phyloP scores from a whole-genome alignment of 64 coral and sea anemone genomes.

The Catalaphyllia jardinei region DNA sequence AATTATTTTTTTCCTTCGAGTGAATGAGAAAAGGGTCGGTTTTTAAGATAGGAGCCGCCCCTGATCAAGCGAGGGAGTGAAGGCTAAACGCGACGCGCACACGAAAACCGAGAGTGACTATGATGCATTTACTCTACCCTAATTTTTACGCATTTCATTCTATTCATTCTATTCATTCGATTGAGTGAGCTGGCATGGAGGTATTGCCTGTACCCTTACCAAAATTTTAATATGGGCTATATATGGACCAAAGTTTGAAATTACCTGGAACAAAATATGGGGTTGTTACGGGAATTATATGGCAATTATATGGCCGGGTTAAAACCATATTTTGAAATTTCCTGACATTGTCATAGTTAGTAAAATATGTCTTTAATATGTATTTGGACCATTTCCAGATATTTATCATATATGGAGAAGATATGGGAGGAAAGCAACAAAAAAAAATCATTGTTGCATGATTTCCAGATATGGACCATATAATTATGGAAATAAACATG shows the following conservation, averaged over 20 bases:
- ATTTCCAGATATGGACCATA: constrained; percentile 11
- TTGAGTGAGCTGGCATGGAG: too few relatives aligned
- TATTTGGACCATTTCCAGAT: constrained; percentile 15
- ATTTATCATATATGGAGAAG: constrained; percentile 21
- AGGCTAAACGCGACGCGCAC: too few relatives aligned
- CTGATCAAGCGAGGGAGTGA: too few relatives aligned
- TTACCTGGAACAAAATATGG: constrained; percentile 44
- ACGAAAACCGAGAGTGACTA: too few relatives aligned
- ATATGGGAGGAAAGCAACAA: not conserved
- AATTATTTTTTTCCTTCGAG: too few relatives aligned
- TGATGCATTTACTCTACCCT: too few relatives aligned
- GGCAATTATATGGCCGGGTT: constrained; percentile 21
- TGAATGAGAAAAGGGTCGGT: too few relatives aligned
- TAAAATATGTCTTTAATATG: too few relatives aligned
- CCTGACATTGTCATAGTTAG: not conserved
- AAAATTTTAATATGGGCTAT: constrained; percentile 36
- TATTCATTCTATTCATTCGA: too few relatives aligned
- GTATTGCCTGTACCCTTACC: not conserved
- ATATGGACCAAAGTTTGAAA: constrained; percentile 49
- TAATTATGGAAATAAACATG: too few relatives aligned
- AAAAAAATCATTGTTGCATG: constrained; percentile 2
- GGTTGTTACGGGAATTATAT: constrained; percentile 21
- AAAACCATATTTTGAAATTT: constrained; percentile 5
- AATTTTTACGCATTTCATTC: too few relatives aligned
- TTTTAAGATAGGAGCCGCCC: too few relatives aligned